Evolutionary conservation across 2,888 invertebrate species (phyloP).

Genomic region (Dryococelus australis): DNA sequence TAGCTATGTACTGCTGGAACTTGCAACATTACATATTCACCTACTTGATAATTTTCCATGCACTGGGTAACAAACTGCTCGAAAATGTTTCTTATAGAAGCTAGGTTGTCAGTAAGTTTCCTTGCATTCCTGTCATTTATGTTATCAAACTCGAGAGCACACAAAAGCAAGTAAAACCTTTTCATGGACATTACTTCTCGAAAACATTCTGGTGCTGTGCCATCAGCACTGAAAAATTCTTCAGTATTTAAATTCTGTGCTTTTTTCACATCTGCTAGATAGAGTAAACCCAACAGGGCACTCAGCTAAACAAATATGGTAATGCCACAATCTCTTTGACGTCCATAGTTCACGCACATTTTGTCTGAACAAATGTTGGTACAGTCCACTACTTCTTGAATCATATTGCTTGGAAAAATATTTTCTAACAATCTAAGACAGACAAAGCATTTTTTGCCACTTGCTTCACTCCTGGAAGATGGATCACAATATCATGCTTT

Average conservation of each 20-base stretch:
- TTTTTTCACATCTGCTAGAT: neutral
- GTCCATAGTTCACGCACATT: neutral
- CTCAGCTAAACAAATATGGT: neutral
- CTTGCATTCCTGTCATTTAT: too few species aligned
- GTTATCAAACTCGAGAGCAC: too few species aligned
- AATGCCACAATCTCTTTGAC: neutral
- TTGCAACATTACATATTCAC: conserved; percentile 9
- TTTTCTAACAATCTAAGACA: neutral
- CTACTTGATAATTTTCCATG: neutral
- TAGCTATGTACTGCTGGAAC: neutral
- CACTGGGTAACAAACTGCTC: neutral
- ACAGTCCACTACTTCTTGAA: conserved; percentile 16
- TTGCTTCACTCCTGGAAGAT: neutral
- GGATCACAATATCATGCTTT: conserved; percentile 4
- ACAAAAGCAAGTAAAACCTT: neutral
- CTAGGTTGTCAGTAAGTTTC: too few species aligned
- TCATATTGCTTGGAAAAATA: neutral
- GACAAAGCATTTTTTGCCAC: neutral
- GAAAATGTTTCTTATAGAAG: too few species aligned
- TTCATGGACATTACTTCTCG: neutral
- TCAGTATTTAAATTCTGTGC: neutral
- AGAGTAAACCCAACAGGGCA: too few species aligned
- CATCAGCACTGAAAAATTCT: neutral
- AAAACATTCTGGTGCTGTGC: neutral
- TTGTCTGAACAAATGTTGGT: neutral